These are phyloP conservation scores for Scortum barcoo DNA, from an alignment of 2,113 vertebrate genomes.

Conservation along the genomic window DNA sequence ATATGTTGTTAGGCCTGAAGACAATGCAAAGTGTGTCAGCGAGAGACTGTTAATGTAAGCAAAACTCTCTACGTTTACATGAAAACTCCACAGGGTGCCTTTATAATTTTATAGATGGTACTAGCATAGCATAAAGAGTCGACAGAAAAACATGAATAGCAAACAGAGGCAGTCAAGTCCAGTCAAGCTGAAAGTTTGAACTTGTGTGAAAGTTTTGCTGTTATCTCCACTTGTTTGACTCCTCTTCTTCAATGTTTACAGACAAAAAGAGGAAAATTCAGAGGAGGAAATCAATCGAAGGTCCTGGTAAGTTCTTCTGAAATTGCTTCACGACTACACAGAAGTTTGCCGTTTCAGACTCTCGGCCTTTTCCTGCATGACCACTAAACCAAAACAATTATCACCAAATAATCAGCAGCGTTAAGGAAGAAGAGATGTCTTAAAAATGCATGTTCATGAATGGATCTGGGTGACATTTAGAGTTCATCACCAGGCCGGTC, in stretches of 20 bases:
- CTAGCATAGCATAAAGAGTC: no score
- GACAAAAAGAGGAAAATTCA: not conserved
- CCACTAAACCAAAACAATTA: not conserved
- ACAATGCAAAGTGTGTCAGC: no score
- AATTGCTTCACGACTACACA: no score
- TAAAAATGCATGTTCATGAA: conserved; percentile 3
- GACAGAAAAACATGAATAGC: no score
- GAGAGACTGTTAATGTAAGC: no score
- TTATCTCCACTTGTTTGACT: not conserved
- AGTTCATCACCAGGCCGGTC: not conserved
- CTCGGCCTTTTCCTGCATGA: not conserved
- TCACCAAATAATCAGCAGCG: not conserved
- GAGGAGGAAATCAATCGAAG: not conserved
- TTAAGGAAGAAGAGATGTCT: not conserved
- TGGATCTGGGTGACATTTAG: conserved; percentile 25
- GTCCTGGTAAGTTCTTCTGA: not conserved
- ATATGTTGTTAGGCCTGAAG: not conserved
- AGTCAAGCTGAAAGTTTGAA: no score
- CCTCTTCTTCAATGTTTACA: not conserved
- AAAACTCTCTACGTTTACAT: no score
- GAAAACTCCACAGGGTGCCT: no score
- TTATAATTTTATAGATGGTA: no score
- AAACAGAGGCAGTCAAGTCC: not conserved
- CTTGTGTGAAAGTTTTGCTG: no score
- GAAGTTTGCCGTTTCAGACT: no score